Evolutionary conservation across 2,797 vertebrate species (phyloP).

Genomic region (Cephalopachus bancanus): DNA sequence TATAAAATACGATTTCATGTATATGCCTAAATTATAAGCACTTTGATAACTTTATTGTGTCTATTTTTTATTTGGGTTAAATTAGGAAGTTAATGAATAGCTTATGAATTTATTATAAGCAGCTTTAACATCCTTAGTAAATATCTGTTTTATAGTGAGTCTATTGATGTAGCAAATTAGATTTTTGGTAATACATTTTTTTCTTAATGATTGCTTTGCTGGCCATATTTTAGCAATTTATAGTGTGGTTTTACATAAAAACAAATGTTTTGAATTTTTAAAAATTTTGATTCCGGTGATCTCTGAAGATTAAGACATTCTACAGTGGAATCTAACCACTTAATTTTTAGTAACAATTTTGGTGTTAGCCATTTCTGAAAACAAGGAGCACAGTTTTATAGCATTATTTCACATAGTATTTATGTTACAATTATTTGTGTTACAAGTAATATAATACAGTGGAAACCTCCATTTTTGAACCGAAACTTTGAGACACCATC

Average conservation of each 20-base stretch:
- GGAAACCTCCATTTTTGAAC: background rate
- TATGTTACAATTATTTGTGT: background rate
- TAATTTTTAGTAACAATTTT: background rate
- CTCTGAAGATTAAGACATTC: background rate
- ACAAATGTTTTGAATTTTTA: background rate
- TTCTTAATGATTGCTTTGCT: background rate
- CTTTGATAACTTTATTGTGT: background rate
- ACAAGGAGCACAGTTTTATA: background rate
- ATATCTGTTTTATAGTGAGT: background rate
- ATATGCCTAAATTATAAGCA: background rate
- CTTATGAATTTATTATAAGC: background rate
- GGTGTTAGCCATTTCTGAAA: slow-evolving; percentile 1
- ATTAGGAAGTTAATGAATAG: background rate
- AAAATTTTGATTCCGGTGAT: background rate
- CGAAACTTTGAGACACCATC: background rate
- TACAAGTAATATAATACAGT: background rate
- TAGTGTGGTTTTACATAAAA: slow-evolving; percentile 17
- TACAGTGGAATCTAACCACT: background rate
- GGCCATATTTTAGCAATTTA: background rate
- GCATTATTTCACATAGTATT: slow-evolving; percentile 40
- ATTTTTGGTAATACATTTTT: slow-evolving; percentile 7
- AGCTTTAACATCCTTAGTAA: background rate
- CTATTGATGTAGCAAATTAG: slow-evolving; percentile 33
- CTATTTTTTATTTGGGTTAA: slow-evolving; percentile 26
- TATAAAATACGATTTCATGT: background rate